phyloP scores from a whole-genome alignment of 1,140 invertebrate genomes.

The Pachyrhynchus sulphureomaculatus region DNA sequence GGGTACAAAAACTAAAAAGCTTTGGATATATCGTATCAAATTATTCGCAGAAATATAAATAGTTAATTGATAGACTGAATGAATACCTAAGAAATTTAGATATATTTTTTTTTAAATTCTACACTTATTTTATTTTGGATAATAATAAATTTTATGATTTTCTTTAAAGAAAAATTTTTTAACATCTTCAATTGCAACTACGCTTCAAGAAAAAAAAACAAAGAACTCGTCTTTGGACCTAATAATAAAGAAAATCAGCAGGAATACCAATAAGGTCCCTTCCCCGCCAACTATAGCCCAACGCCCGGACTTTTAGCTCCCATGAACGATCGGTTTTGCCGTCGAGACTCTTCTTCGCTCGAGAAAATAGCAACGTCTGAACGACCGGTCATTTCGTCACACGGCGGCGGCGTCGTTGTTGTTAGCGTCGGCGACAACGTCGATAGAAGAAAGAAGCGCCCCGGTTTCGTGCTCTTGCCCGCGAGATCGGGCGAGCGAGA shows the following conservation, averaged over 20 bases:
- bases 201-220: too few species aligned
- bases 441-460: not conserved
- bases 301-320: slow-evolving; percentile 8
- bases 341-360: not conserved
- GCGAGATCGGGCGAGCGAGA: slow-evolving; percentile 7
- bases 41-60: too few species aligned
- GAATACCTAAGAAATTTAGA: too few species aligned
- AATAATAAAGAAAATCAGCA: not conserved
- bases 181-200: too few species aligned
- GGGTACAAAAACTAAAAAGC: too few species aligned
- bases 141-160: too few species aligned
- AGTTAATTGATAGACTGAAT: too few species aligned
- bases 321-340: slow-evolving; percentile 3
- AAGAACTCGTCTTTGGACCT: not conserved
- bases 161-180: too few species aligned
- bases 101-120: too few species aligned
- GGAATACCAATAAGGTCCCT: not conserved
- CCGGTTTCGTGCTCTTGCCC: slow-evolving; percentile 7
- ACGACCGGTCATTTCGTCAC: not conserved
- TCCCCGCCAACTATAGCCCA: not conserved
- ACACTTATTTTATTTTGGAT: too few species aligned
- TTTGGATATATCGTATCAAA: too few species aligned
- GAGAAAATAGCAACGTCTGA: not conserved
- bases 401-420: too few species aligned
- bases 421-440: not conserved